These are phyloP conservation scores for Chauna torquata DNA, from an alignment of 2,113 vertebrate species.

Conservation along the genomic window DNA sequence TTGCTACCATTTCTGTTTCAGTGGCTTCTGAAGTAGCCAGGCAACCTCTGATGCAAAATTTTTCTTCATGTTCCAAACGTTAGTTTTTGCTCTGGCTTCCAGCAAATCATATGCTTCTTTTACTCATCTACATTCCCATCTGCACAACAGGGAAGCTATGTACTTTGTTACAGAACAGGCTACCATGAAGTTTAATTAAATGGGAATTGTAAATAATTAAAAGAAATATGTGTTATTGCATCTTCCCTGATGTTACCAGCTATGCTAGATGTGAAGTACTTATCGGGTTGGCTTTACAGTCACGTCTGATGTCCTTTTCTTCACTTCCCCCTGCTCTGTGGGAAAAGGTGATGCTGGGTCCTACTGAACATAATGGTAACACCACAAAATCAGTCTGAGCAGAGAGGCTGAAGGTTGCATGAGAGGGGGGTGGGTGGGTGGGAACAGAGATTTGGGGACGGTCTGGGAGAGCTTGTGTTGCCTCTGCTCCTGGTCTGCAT, in stretches of 20 bases:
- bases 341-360: neutral
- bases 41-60: neutral
- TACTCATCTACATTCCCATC: neutral
- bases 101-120: neutral
- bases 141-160: neutral
- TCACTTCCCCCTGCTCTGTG: neutral
- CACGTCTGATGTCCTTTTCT: neutral
- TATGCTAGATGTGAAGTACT: neutral
- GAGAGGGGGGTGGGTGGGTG: neutral
- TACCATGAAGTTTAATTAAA: neutral
- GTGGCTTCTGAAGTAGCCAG: neutral
- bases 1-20: neutral
- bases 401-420: neutral
- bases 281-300: neutral
- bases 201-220: neutral
- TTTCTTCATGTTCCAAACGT: neutral
- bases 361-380: neutral
- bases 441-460: neutral
- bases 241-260: neutral
- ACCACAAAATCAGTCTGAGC: neutral
- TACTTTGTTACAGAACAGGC: neutral
- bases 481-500: neutral
- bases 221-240: neutral
- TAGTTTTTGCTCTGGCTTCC: neutral
- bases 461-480: neutral